Percentiles rank a stretch among this genome's conserved stretches.
phyloP scores from a whole-genome alignment of 2,888 invertebrate genomes.

The Cephus rjabovi region DNA sequence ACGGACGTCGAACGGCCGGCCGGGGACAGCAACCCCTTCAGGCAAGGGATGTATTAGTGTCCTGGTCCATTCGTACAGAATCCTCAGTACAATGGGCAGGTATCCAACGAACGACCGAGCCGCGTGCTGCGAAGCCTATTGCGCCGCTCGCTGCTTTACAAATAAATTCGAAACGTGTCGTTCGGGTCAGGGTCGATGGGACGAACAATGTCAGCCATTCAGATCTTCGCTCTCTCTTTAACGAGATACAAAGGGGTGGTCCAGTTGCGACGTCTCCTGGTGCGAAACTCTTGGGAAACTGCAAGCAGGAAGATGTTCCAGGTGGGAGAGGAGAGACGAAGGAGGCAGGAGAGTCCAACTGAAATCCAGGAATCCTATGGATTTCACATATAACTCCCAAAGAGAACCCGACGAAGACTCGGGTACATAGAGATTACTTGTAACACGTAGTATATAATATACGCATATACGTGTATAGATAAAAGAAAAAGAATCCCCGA shows the following conservation, averaged over 20 bases:
- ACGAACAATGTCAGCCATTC: background rate
- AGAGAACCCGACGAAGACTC: background rate
- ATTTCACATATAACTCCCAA: background rate
- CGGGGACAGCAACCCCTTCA: constrained; percentile 80
- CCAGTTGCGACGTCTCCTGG: background rate
- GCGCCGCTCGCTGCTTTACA: background rate
- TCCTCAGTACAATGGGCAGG: background rate
- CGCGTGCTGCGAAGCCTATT: background rate
- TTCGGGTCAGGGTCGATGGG: background rate
- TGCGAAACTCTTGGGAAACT: background rate
- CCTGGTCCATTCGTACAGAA: background rate
- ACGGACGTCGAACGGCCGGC: constrained; percentile 67
- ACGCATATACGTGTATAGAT: background rate
- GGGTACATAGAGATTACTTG: background rate
- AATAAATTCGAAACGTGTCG: background rate
- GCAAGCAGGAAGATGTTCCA: background rate
- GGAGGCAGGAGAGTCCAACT: background rate
- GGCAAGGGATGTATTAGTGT: constrained; percentile 76
- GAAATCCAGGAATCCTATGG: background rate
- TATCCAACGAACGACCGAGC: background rate
- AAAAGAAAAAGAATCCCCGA: constrained; percentile 4
- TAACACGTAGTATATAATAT: background rate
- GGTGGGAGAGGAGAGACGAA: background rate
- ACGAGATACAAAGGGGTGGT: no score
- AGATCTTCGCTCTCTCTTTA: background rate